Percentiles rank a stretch among this genome's conserved stretches.
phyloP scores from a whole-genome alignment of 2,888 invertebrate genomes.

The Nomada goodeniana region DNA sequence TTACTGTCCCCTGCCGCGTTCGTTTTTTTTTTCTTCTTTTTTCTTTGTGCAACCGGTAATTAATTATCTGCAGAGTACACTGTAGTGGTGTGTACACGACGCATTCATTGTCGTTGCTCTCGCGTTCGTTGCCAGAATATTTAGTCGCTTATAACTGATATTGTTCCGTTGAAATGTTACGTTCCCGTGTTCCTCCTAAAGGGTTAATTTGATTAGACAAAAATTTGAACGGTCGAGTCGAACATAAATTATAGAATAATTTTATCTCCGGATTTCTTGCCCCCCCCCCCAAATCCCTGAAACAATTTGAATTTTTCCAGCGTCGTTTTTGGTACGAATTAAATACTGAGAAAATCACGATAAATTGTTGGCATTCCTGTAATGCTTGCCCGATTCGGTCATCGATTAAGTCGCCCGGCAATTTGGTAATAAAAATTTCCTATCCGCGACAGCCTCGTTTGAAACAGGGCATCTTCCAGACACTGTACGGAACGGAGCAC shows the following conservation, averaged over 20 bases:
- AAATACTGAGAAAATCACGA: no score
- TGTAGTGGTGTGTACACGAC: no score
- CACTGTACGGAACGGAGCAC: conserved; percentile 33
- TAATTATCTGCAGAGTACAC: conserved; percentile 36
- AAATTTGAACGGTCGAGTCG: no score
- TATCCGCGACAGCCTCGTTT: not conserved
- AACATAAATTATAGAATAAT: no score
- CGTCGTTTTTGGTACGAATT: no score
- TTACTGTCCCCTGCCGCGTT: conserved; percentile 25
- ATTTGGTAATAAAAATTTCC: conserved; percentile 2
- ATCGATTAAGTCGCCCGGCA: not conserved
- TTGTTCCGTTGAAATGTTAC: not conserved
- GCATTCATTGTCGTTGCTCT: not conserved
- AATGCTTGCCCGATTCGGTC: not conserved
- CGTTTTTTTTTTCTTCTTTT: not conserved
- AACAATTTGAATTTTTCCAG: no score
- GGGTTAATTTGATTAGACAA: not conserved
- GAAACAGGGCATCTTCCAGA: conserved; percentile 4
- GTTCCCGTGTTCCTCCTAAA: not conserved
- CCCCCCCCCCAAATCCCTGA: no score
- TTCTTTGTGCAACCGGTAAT: conserved; percentile 30
- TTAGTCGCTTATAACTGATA: not conserved
- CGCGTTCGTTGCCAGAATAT: not conserved
- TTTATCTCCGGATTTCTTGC: no score
- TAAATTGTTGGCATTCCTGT: no score